Evolutionary conservation across 2,888 invertebrate genomes (phyloP), one percentile per base, ranked within the genome.

Genomic region (Eudemis profundana): DNA sequence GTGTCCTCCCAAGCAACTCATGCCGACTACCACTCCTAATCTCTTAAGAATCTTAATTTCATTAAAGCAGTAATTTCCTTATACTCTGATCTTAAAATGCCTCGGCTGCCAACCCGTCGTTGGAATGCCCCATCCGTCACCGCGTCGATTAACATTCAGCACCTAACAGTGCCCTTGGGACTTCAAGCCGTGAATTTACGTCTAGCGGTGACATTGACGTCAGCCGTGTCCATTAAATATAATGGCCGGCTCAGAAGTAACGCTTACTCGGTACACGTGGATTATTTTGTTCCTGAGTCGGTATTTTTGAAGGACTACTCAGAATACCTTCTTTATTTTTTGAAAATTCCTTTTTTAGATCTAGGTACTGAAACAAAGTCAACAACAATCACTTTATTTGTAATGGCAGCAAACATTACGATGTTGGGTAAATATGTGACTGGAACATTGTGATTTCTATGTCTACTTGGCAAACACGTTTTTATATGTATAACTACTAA

Each of bases 161-260:
- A 44, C 57, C 64, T 64, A 64, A 64, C 64, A 36, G 57, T 33
- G 64, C 64, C 50, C 57, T 59, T 64, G 64, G 64, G 64, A 46
- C 17, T 50, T 59, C 57, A 38, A 42, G 44, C 51, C 50, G 57
- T 44, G 57, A 51, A 59, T 59, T 64, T 38, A 59, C 57, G 57
- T 42, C 50, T 44, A 23, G 21, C 50, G 27, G 53, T 53, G 61
- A 62, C 53, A 36, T 23, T 36, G 27, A 44, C 47, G 42, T 23
- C 59, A 36, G 15, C n/a, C 56, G 42, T 56, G 19, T 17, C 56
- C 50, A 60, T 60, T 60, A 60, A 27, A 60, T 15, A 23, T 60
- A 40, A 42, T 56, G 42, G 27, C 40, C 17, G 19, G 5, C 21
- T 46, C 12, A 21, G 21, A 21, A 21, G 21, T 46, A 21, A 21